These are phyloP conservation scores for Rotaria macrura DNA, from an alignment of 2,888 invertebrate genomes.

Conservation along the genomic window DNA sequence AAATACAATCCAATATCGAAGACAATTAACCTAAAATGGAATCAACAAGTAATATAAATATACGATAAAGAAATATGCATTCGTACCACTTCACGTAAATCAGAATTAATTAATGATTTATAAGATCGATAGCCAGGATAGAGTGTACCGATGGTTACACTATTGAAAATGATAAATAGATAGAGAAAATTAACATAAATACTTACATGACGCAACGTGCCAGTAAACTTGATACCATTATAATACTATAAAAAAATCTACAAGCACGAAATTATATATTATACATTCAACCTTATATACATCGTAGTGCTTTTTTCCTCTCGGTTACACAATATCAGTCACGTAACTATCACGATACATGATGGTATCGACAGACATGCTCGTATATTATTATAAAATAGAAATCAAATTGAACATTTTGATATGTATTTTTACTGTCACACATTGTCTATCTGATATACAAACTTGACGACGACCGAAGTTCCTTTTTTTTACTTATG, in stretches of 20 bases:
- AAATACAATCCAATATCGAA: constrained; percentile 99
- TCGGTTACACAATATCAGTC: background rate
- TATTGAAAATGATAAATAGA: background rate
- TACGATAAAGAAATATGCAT: background rate
- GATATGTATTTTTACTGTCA: background rate
- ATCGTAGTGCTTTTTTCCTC: background rate
- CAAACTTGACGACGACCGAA: background rate
- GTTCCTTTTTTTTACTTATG: background rate
- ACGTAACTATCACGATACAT: background rate
- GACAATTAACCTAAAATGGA: constrained; percentile 81
- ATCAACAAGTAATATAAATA: background rate
- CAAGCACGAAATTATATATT: background rate
- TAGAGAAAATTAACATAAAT: background rate
- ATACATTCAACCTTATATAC: background rate
- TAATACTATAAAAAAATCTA: background rate
- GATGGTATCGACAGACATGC: background rate
- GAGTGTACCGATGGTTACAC: constrained; percentile 65
- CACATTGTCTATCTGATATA: background rate
- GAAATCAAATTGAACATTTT: background rate
- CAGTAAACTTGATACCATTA: background rate
- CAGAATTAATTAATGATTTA: constrained; percentile 94
- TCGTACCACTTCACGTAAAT: constrained; percentile 74
- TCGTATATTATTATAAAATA: background rate
- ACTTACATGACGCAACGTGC: constrained; percentile 1
- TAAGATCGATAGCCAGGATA: constrained; percentile 98